A percentile compares a stretch with the other conserved stretches of the same genome.
phyloP scores from a whole-genome alignment of 2,888 invertebrate species.

The Hirtodrosophila cameraria region DNA sequence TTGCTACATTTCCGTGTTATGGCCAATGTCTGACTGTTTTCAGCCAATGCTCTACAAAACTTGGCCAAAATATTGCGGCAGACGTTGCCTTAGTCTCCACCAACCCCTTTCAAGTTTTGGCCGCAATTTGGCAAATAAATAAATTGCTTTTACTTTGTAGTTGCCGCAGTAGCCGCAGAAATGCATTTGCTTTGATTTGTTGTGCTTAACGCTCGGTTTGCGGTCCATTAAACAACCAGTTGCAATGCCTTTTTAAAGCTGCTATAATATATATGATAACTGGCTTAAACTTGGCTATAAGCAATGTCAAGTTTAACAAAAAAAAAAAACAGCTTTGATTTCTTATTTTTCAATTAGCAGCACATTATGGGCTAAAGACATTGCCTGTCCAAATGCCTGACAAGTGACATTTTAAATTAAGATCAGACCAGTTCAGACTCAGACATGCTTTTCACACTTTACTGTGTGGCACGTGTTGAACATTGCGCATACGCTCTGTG shows the following conservation, averaged over 20 bases:
- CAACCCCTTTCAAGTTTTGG: conserved; percentile 15
- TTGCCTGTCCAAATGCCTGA: conserved; percentile 55
- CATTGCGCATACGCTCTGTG: conserved; percentile 37
- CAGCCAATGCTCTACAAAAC: neutral
- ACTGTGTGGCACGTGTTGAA: conserved; percentile 48
- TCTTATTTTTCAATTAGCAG: conserved; percentile 61
- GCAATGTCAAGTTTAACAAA: conserved; percentile 56
- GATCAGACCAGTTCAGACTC: conserved; percentile 16
- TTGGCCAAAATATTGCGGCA: conserved; percentile 17
- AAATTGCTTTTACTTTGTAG: conserved; percentile 57
- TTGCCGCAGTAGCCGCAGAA: conserved; percentile 29
- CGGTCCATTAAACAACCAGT: conserved; percentile 15
- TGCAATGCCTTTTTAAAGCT: neutral
- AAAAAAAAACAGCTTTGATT: too few species aligned
- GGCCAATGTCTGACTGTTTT: conserved; percentile 31
- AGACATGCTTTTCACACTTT: conserved; percentile 6
- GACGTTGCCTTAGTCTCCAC: too few species aligned
- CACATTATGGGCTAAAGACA: conserved; percentile 34
- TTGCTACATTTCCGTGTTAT: conserved; percentile 56
- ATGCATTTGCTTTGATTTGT: conserved; percentile 61
- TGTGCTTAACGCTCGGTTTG: conserved; percentile 27
- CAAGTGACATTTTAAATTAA: conserved; percentile 65
- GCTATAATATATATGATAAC: conserved; percentile 1
- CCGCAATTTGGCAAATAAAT: conserved; percentile 56
- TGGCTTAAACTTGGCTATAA: conserved; percentile 47